These are phyloP conservation scores for Vidua macroura DNA, from an alignment of 2,113 vertebrate genomes.

Conservation along the genomic window DNA sequence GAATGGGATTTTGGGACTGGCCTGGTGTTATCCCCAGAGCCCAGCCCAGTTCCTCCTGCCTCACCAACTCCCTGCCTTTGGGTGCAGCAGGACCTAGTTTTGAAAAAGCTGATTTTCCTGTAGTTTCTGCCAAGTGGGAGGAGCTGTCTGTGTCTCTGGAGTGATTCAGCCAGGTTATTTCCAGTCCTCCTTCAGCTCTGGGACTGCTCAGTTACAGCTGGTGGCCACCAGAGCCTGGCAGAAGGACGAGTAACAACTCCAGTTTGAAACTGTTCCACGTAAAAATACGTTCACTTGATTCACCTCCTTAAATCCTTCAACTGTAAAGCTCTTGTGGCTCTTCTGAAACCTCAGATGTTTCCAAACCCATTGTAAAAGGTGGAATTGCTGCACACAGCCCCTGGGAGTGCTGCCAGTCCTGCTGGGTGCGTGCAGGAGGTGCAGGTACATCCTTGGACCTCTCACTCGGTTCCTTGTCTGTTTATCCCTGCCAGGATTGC, in stretches of 20 bases:
- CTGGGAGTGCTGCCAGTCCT: not conserved
- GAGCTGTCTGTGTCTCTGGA: not conserved
- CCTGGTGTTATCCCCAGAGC: not conserved
- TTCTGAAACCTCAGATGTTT: not conserved
- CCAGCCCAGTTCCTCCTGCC: not conserved
- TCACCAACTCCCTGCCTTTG: not conserved
- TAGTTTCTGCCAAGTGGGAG: not conserved
- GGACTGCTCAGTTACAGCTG: not conserved
- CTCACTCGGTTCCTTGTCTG: slow-evolving; percentile 5
- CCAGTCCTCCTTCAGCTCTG: not conserved
- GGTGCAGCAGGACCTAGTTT: not conserved
- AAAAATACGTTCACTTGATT: not conserved
- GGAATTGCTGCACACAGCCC: slow-evolving; percentile 9
- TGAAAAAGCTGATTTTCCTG: not conserved
- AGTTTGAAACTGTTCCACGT: not conserved
- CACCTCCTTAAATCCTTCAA: not conserved
- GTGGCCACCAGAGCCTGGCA: not conserved
- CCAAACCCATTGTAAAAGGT: not conserved
- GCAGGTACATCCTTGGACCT: slow-evolving; percentile 11
- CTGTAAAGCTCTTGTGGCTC: not conserved
- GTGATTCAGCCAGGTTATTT: not conserved
- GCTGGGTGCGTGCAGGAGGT: not conserved
- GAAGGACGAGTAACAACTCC: not conserved
- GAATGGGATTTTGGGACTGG: not conserved
- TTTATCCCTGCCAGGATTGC: slow-evolving; percentile 33